These are phyloP conservation scores for Pontoporia blainvillei DNA, from an alignment of 2,113 vertebrate genomes.

Conservation along the genomic window DNA sequence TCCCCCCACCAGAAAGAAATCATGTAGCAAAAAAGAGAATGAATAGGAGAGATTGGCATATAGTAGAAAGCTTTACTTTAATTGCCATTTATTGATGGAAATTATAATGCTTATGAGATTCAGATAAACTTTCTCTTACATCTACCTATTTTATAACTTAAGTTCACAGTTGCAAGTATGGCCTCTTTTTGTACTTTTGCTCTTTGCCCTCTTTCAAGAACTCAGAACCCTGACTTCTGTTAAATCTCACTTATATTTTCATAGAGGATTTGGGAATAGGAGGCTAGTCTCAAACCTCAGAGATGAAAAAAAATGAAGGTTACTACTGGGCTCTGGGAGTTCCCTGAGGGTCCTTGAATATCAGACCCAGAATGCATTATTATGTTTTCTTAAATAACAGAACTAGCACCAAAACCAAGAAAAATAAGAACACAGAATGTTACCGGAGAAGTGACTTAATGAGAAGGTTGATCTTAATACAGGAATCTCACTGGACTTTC, in stretches of 20 bases:
- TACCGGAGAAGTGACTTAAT: background rate
- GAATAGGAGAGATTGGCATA: background rate
- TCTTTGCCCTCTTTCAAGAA: background rate
- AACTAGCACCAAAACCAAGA: background rate
- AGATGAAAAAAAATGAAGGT: background rate
- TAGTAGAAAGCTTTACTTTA: background rate
- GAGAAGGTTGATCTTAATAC: background rate
- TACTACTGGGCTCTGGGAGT: background rate
- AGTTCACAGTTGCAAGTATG: background rate
- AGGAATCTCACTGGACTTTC: background rate
- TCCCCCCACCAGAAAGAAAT: background rate
- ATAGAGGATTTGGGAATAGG: background rate
- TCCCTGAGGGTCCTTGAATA: background rate
- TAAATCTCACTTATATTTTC: background rate
- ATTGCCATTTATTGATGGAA: background rate
- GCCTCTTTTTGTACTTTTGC: background rate
- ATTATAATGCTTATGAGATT: background rate
- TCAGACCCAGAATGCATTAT: background rate
- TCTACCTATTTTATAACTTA: background rate
- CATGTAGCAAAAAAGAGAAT: background rate
- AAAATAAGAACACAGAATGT: background rate
- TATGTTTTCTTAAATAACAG: background rate
- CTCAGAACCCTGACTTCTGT: background rate
- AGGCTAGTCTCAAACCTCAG: background rate
- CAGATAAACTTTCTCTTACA: background rate